Conservation (phyloP, 2,797 vertebrate species). For the Florisuga fusca region DNA sequence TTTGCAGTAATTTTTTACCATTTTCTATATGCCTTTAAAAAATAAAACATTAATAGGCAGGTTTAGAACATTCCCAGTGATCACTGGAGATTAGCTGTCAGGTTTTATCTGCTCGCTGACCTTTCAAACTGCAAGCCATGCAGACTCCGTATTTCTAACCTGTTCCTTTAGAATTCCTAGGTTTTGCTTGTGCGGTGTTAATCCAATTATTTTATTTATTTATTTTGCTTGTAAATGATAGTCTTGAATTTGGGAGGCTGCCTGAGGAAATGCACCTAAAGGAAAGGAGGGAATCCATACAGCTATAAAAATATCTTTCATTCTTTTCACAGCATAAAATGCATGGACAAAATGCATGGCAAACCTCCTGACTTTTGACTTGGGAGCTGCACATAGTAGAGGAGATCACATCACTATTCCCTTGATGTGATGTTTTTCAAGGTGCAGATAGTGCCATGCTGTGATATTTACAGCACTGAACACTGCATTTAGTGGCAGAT, state of each 20-base stretch:
- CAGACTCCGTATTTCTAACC: neutral
- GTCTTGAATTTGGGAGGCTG: conserved; percentile 35
- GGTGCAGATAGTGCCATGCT: conserved; percentile 4
- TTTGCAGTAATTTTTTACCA: neutral
- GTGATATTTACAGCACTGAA: conserved; percentile 42
- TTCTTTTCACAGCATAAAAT: conserved; percentile 5
- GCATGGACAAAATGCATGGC: neutral
- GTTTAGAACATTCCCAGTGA: neutral
- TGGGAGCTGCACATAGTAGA: neutral
- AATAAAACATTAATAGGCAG: neutral
- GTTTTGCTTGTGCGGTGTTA: neutral
- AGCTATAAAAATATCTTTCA: conserved; percentile 18
- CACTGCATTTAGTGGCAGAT: neutral
- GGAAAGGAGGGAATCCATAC: neutral
- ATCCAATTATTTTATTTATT: neutral
- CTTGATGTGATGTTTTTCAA: neutral
- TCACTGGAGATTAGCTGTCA: neutral
- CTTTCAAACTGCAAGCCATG: neutral
- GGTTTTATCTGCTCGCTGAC: neutral
- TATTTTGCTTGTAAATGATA: neutral
- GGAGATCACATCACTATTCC: neutral
- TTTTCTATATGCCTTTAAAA: neutral
- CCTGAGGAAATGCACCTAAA: neutral
- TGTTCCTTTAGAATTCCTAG: neutral
- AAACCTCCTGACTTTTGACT: neutral